Evolutionary conservation across 2,888 invertebrate genomes (phyloP), one percentile per base, ranked within the genome.

Genomic region (Nomada goodeniana): DNA sequence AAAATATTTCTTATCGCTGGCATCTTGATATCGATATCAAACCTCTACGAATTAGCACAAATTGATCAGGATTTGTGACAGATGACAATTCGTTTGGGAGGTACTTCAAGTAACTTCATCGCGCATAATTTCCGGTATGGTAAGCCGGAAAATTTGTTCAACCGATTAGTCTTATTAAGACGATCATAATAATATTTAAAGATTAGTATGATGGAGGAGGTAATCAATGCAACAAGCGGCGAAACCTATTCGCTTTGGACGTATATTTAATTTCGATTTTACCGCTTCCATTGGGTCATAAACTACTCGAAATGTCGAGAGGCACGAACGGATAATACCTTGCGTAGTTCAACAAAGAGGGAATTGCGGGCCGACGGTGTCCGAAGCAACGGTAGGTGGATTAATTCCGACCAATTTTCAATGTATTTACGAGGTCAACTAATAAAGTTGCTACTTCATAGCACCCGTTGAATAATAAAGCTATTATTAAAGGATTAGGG

Each of bases 1-100:
- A 80, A 55, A 18, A 82, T 44, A 26, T 15, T 53, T 18, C 13
- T 50, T 20, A 82, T 10, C 29, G 13, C 18, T 13, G 63, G 23
- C 75, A 81, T 80, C 26, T 11, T 11, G 20, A 18, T 4, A 18
- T 29, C 55, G 11, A 0, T 20, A 7, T 29, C 23, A 9, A 2
- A 29, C 5, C 18, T n/a, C 36, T 29, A 5, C 18, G 18, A 59
- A 5, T 36, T 50, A 20, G 2, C 1, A 36, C 5, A 0, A 18
- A 69, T n/a, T 57, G 47, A n/a, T 29, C 18, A 2, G 15, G 29
- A 29, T 29, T 10, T 13, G 3, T 4, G 64, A 64, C 50, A 50
- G 3, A 64, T 10, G 10, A 64, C 23, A 36, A 29, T 29, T 18
- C 11, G 15, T 47, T 15, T 47, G 15, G 2, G 11, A 15, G 15